Conservation (phyloP, 1,140 invertebrate genomes). For the Spodoptera litura region DNA sequence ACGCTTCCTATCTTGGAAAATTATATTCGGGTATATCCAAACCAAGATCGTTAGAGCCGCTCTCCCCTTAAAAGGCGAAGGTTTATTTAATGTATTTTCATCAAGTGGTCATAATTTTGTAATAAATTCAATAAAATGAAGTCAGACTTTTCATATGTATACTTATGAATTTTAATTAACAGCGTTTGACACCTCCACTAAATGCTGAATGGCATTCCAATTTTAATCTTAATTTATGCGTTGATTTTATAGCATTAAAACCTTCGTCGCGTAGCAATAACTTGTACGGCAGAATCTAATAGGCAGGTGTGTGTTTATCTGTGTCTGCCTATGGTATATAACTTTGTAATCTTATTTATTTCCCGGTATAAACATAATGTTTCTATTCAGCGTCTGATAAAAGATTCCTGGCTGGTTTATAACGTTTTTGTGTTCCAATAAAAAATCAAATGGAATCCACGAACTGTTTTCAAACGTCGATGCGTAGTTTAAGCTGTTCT, state of each 20-base stretch:
- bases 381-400: constrained; percentile 30
- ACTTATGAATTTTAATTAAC: constrained; percentile 42
- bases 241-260: constrained; percentile 23
- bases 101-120: constrained; percentile 3
- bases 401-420: constrained; percentile 46
- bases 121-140: constrained; percentile 35
- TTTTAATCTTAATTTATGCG: constrained; percentile 29
- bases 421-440: constrained; percentile 46
- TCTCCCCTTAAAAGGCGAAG: constrained; percentile 22
- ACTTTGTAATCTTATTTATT: constrained; percentile 6
- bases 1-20: constrained; percentile 15
- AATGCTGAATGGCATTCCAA: constrained; percentile 22
- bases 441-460: constrained; percentile 44
- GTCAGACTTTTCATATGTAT: constrained; percentile 1
- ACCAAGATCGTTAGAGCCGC: constrained; percentile 9
- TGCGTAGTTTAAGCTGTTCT: background rate
- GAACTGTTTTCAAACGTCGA: constrained; percentile 28
- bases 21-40: constrained; percentile 8
- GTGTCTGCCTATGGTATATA: too few species aligned
- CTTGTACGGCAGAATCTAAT: background rate
- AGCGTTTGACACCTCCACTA: constrained; percentile 34
- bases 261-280: background rate
- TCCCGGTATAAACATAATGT: constrained; percentile 16
- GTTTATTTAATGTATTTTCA: constrained; percentile 28
- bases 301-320: too few species aligned